Base-by-base conservation (phyloP, 1,140 invertebrate genomes). In the Drosophila asahinai region DNA sequence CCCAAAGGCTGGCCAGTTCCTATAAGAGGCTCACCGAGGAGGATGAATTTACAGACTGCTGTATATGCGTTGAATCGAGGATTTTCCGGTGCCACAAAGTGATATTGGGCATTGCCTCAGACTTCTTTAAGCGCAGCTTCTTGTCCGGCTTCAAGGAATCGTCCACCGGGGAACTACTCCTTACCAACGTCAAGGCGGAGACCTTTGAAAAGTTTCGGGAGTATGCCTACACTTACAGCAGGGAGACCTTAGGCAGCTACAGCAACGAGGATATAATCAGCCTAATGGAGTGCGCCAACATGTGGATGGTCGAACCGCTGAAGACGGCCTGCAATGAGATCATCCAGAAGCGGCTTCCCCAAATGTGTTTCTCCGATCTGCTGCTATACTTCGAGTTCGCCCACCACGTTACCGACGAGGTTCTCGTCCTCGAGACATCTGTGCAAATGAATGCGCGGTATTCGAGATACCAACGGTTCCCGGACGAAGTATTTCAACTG, bases 41-140 rank as follows among this genome's bases (percentile, higher is more conserved):
- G 12, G 40, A 38, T 11, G 22, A 48, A 3, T 68, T 77, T 42
- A 19, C 55, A 0, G 75, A 77, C n/a, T 77, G 73, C 30, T 12
- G n/a, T 7, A 54, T 77, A 6, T 8, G 17, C 5, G 74, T 77
- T 2, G 74, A 22, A 7, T 17, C 22, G 1, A 33, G 12, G 14
- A 22, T 8, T 33, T 79, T 79, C 4, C 17, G 49, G 8, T 79
- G 76, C 22, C 76, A 78, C 54, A 79, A 78, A 17, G 7, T 78
- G 8, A 62, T 78, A 6, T 17, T 78, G 27, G 51, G 57, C 5
- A 17, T 45, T 27, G 55, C 43, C 3, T 67, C 62, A 0, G 62
- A 55, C 1, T 77, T 60, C 8, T 77, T 77, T 5, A 77, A 59
- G 2, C n/a, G 42, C 22, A 47, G 49, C 42, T 67, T 77, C 15